Percentiles rank a stretch among this genome's conserved stretches.
Evolutionary conservation across 2,797 vertebrate genomes (phyloP).

Genomic region (Sparus aurata): DNA sequence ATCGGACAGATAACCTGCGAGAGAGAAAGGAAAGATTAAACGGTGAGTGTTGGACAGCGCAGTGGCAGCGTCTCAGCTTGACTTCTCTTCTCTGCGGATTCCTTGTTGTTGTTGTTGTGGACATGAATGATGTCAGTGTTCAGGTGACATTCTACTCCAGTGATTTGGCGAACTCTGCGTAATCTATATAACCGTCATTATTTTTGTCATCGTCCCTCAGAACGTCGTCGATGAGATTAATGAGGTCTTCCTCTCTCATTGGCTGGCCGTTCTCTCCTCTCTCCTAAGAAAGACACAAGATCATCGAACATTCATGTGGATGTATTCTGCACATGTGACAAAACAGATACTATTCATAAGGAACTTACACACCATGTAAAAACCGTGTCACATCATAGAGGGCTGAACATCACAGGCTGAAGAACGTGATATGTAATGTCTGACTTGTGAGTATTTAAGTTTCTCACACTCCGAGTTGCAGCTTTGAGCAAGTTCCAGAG

Average conservation of each 20-base stretch:
- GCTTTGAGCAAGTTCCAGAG: background rate
- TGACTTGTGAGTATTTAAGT: background rate
- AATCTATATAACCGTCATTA: slow-evolving; percentile 97
- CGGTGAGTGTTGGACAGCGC: background rate
- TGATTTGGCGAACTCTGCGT: slow-evolving; percentile 97
- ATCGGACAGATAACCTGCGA: background rate
- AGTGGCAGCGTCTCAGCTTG: slow-evolving; percentile 2
- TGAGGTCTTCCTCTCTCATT: slow-evolving; percentile 94
- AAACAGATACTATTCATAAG: background rate
- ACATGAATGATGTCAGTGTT: background rate
- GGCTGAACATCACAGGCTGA: background rate
- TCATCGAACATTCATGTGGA: background rate
- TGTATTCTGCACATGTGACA: background rate
- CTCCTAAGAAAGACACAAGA: slow-evolving; percentile 82
- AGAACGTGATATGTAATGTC: background rate
- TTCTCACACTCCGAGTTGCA: background rate
- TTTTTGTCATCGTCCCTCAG: slow-evolving; percentile 96
- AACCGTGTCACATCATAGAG: background rate
- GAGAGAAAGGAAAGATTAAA: slow-evolving; percentile 13
- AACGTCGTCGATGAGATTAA: slow-evolving; percentile 93
- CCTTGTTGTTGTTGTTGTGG: slow-evolving; percentile 13
- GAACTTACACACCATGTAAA: background rate
- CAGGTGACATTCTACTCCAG: slow-evolving; percentile 84
- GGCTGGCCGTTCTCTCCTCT: slow-evolving; percentile 85
- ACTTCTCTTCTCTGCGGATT: slow-evolving; percentile 28